Percentiles rank a stretch among this genome's conserved stretches.
phyloP scores from a whole-genome alignment of 2,797 vertebrate species.

The Muscicapa comitata region DNA sequence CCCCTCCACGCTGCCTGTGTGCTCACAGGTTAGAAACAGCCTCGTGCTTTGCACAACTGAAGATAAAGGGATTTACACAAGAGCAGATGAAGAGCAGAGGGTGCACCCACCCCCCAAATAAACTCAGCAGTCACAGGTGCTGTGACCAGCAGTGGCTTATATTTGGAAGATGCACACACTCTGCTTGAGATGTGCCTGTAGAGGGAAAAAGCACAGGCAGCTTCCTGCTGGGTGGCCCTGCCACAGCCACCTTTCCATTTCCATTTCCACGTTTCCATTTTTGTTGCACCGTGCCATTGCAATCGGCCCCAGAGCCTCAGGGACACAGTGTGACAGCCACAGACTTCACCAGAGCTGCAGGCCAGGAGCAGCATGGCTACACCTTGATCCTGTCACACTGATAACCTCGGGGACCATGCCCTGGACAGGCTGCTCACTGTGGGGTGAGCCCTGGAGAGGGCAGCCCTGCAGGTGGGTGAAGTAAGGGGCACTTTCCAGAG shows the following conservation, averaged over 20 bases:
- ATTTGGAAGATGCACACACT: rapidly evolving
- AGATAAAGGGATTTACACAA: neutral
- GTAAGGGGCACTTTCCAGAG: neutral
- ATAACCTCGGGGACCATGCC: rapidly evolving
- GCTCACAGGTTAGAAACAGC: neutral
- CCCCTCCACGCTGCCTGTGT: neutral
- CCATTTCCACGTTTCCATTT: neutral
- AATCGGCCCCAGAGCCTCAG: neutral
- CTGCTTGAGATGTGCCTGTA: neutral
- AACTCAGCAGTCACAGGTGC: neutral
- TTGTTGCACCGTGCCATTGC: rapidly evolving
- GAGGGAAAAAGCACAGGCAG: neutral
- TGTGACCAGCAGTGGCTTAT: rapidly evolving
- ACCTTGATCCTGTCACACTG: neutral
- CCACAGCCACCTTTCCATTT: neutral
- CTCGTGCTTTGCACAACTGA: neutral
- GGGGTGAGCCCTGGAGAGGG: rapidly evolving
- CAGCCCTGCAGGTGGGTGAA: neutral
- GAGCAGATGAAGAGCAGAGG: neutral
- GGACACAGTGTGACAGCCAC: neutral
- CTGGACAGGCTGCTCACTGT: neutral
- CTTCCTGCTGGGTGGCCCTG: neutral
- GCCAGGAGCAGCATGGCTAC: rapidly evolving
- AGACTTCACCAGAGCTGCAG: neutral
- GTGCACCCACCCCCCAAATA: neutral